Conservation (phyloP, 2,797 vertebrate species). For the Gymnothorax javanicus region DNA sequence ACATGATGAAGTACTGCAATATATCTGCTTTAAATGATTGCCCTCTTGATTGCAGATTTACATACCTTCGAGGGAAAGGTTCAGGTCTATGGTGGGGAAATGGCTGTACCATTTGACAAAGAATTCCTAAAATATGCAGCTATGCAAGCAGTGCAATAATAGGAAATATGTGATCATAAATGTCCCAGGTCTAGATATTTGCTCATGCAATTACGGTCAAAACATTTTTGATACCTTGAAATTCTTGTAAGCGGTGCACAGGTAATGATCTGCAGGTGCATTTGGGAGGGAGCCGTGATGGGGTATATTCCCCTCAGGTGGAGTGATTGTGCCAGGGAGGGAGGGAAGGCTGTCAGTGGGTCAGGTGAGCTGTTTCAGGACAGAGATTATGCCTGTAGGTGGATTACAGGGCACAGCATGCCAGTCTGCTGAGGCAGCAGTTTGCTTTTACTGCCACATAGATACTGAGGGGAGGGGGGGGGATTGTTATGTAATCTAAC, state of each 20-base stretch:
- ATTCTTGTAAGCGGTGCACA: background rate
- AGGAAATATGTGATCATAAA: background rate
- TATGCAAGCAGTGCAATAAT: background rate
- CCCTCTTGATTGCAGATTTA: no score
- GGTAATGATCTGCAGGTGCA: background rate
- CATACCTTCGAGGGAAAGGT: background rate
- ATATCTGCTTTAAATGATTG: no score
- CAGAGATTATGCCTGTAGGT: background rate
- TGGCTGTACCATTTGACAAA: background rate
- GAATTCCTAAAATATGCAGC: background rate
- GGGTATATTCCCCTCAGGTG: background rate
- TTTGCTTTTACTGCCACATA: conserved; percentile 10
- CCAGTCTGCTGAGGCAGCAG: conserved; percentile 25
- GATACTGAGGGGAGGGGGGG: background rate
- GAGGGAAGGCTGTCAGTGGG: conserved; percentile 16
- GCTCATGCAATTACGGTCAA: background rate
- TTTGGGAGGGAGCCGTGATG: background rate
- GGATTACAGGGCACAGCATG: background rate
- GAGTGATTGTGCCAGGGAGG: conserved; percentile 15
- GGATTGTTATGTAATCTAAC: background rate
- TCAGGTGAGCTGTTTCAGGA: conserved; percentile 5
- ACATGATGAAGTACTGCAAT: no score
- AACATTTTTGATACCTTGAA: background rate
- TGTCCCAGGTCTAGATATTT: no score
- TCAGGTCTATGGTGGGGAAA: background rate